Percentiles rank a stretch among this genome's conserved stretches.
These are phyloP conservation scores for Drosophila sechellia DNA, from an alignment of 1,140 invertebrate genomes.

Conservation along the genomic window DNA sequence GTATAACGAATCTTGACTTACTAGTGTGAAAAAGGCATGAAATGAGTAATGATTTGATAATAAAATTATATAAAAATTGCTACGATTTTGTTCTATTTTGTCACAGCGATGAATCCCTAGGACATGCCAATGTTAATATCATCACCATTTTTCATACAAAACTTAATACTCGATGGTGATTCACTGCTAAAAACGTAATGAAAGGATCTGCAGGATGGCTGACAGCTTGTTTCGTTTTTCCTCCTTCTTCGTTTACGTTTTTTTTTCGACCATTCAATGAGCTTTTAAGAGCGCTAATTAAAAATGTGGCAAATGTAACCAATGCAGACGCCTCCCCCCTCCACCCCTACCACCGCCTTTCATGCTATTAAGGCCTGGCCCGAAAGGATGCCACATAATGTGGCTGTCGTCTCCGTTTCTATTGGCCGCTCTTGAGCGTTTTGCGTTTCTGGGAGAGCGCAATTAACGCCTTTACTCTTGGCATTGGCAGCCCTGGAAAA, in stretches of 20 bases:
- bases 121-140: too few relatives aligned
- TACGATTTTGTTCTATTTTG: too few relatives aligned
- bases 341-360: slow-evolving; percentile 6
- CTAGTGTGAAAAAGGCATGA: too few relatives aligned
- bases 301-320: slow-evolving; percentile 78
- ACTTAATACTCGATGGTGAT: too few relatives aligned
- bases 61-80: too few relatives aligned
- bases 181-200: too few relatives aligned
- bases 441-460: slow-evolving; percentile 43
- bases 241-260: slow-evolving; percentile 2
- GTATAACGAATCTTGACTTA: too few relatives aligned
- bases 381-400: slow-evolving; percentile 51
- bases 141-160: too few relatives aligned
- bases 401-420: slow-evolving; percentile 63
- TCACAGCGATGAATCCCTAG: too few relatives aligned
- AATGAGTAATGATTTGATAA: too few relatives aligned
- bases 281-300: slow-evolving; percentile 81
- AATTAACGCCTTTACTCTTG: slow-evolving; percentile 79
- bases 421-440: slow-evolving; percentile 47
- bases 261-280: slow-evolving; percentile 68
- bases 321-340: slow-evolving; percentile 19
- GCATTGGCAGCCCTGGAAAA: slow-evolving; percentile 54
- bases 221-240: slow-evolving; percentile 14
- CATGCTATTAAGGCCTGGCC: slow-evolving; percentile 51
- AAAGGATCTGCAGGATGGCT: background rate